A percentile compares a stretch with the other conserved stretches of the same genome.
These are phyloP conservation scores for Parotocinclus haroldoi DNA, from an alignment of 2,797 vertebrate species.

Conservation along the genomic window DNA sequence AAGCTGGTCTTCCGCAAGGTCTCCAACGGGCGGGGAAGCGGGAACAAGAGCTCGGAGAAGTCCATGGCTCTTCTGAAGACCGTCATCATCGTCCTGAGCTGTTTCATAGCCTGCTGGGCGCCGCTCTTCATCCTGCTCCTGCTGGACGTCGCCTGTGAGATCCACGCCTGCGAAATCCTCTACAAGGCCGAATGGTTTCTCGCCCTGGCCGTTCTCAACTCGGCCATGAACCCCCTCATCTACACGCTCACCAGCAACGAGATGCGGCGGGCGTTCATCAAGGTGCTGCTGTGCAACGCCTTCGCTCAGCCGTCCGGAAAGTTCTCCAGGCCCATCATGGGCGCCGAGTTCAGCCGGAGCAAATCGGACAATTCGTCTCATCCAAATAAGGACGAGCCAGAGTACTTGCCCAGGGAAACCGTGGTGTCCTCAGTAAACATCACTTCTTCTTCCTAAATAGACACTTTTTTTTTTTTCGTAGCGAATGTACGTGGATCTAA, in stretches of 20 bases:
- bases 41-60: conserved; percentile 89
- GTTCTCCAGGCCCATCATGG: conserved; percentile 82
- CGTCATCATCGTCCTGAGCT: conserved; percentile 93
- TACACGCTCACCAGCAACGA: conserved; percentile 97
- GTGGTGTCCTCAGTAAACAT: conserved; percentile 79
- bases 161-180: conserved; percentile 80
- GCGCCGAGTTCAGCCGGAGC: conserved; percentile 92
- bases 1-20: conserved; percentile 89
- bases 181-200: conserved; percentile 94
- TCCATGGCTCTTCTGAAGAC: conserved; percentile 94
- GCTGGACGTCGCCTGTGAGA: conserved; percentile 89
- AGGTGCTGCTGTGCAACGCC: conserved; percentile 82
- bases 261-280: conserved; percentile 91
- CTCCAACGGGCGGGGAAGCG: conserved; percentile 75
- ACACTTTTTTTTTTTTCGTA: conserved; percentile 21
- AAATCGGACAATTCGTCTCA: conserved; percentile 95
- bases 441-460: conserved; percentile 60
- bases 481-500: conserved; percentile 30
- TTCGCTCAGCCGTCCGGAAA: conserved; percentile 71
- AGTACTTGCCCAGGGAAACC: conserved; percentile 80
- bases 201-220: conserved; percentile 93
- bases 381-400: conserved; percentile 86
- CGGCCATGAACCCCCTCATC: conserved; percentile 94
- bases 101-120: conserved; percentile 95
- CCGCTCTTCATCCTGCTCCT: conserved; percentile 93